Percentiles rank a stretch among this genome's conserved stretches.
Evolutionary conservation across 2,888 invertebrate genomes (phyloP).

Genomic region (Drosophila glabriapex): DNA sequence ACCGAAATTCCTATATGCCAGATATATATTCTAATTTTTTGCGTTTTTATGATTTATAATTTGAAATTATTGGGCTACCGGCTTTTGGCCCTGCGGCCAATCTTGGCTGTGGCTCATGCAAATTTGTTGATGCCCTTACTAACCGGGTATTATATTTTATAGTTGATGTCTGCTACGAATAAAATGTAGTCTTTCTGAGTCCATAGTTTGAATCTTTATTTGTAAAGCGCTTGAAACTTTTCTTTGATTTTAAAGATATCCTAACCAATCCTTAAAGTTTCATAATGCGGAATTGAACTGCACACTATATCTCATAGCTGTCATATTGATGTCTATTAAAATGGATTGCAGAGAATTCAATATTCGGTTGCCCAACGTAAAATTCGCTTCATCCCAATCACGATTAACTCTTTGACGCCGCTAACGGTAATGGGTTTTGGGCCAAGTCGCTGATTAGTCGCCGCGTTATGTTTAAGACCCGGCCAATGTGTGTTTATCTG

Average conservation of each 20-base stretch:
- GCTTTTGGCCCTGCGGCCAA: constrained; percentile 58
- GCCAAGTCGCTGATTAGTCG: constrained; percentile 44
- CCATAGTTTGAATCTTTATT: too few species aligned
- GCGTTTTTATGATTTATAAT: constrained; percentile 76
- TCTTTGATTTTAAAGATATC: too few species aligned
- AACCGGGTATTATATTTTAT: not conserved
- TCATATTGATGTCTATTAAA: not conserved
- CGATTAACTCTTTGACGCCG: constrained; percentile 53
- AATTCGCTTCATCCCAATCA: not conserved
- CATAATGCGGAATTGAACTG: not conserved
- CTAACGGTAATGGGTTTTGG: constrained; percentile 63
- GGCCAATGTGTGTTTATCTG: constrained; percentile 72
- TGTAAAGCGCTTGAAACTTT: too few species aligned
- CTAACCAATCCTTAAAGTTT: not conserved
- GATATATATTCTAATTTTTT: constrained; percentile 74
- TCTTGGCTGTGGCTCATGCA: constrained; percentile 52
- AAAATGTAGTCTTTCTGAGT: too few species aligned
- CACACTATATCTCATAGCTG: not conserved
- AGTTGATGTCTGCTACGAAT: not conserved
- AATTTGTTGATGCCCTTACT: constrained; percentile 46
- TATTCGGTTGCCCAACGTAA: not conserved
- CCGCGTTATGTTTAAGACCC: constrained; percentile 37
- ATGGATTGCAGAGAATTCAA: constrained; percentile 14
- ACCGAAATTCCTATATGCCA: constrained; percentile 27
- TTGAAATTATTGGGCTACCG: constrained; percentile 76